phyloP scores from a whole-genome alignment of 1,140 invertebrate genomes.

The Neoseiulus cucumeris region DNA sequence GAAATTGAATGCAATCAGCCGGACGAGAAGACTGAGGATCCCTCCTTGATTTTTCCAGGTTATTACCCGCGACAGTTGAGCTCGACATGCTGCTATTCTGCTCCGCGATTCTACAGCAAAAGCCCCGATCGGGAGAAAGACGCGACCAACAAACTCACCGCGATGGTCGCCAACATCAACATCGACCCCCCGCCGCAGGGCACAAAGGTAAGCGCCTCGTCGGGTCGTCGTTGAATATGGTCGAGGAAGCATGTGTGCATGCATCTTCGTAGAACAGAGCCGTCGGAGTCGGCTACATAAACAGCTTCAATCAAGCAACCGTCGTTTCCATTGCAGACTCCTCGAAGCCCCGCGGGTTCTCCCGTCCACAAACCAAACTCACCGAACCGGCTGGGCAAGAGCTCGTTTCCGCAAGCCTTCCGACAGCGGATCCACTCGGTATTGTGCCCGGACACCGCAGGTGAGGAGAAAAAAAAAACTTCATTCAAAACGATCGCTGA shows the following conservation, averaged over 20 bases:
- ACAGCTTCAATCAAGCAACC: neutral
- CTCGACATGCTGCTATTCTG: conserved; percentile 18
- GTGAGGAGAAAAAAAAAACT: neutral
- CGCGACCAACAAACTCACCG: neutral
- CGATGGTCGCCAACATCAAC: conserved; percentile 10
- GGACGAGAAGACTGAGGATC: neutral
- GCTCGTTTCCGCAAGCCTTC: conserved; percentile 8
- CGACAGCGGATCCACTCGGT: conserved; percentile 1
- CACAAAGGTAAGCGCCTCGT: neutral
- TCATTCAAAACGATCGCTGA: too few species aligned
- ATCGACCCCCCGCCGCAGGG: neutral
- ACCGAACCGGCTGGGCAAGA: neutral
- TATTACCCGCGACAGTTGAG: conserved; percentile 19
- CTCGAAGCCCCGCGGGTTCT: neutral
- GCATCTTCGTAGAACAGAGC: neutral
- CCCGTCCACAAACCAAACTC: neutral
- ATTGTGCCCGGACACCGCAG: neutral
- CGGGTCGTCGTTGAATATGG: neutral
- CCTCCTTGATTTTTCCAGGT: neutral
- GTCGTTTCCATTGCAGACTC: neutral
- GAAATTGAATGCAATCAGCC: too few species aligned
- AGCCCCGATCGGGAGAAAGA: neutral
- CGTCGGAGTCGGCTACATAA: neutral
- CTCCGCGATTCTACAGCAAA: conserved; percentile 16
- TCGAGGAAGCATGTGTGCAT: neutral